Base-by-base conservation (phyloP, 2,888 invertebrate genomes). In the Lasioglossum marginatum region DNA sequence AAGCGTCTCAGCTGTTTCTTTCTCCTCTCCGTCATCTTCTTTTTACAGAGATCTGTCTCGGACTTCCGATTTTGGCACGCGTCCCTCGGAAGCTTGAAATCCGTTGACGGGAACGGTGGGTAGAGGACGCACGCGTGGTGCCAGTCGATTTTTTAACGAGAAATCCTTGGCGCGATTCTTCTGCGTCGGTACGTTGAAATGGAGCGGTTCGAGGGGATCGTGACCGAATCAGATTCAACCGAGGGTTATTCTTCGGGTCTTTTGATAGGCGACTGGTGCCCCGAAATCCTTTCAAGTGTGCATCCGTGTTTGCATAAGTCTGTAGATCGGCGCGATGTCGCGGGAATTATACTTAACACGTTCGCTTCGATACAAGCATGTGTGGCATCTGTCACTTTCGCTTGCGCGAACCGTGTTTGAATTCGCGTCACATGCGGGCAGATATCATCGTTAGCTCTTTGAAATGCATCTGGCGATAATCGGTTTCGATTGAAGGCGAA, bases 1-100 rank as follows among this genome's bases (percentile, higher is more conserved):
- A 93, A 90, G 92, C 92, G 90, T 92, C 93, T 94, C 94, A 94
- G 94, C 94, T 94, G 94, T 94, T 94, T 93, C 81, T 82, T 85
- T 88, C 86, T 87, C 82, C 79, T 74, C 77, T 77, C 37, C 74
- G 82, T 81, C 82, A 73, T 73, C 80, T 76, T 79, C 82, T 57
- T 74, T 60, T 31, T 75, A 76, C 79, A 79, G 73, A 66, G 68
- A 68, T 79, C 85, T 75, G 83, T 63, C 63, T 63, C 63, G 74
- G 82, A 87, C 88, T 88, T 87, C 86, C 87, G 87, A 88, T 88
- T 88, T 89, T 90, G 87, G 88, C 88, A 87, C 90, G 91, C 87
- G 90, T 86, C 81, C 83, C 79, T 79, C 71, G 85, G 79, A 37
- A 60, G 31, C 40, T 70, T 27, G 72, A 79, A 68, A 73, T 79